These are phyloP conservation scores for Thamnophis sirtalis DNA, from an alignment of 2,113 vertebrate species.

Conservation along the genomic window DNA sequence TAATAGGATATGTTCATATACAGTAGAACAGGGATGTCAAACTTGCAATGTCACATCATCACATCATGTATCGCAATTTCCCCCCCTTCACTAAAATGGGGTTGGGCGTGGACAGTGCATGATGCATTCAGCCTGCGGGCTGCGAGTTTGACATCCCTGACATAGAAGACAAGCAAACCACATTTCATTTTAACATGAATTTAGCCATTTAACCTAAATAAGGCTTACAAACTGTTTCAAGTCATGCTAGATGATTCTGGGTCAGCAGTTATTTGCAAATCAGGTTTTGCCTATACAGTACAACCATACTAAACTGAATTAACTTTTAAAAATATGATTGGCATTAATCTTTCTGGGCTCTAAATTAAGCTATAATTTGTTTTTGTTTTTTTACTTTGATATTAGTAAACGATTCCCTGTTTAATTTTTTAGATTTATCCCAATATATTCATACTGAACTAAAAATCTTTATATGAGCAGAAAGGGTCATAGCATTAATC, in stretches of 20 bases:
- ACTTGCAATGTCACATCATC: too few species aligned
- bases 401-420: neutral
- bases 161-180: neutral
- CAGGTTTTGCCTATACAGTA: neutral
- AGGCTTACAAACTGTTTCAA: neutral
- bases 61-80: too few species aligned
- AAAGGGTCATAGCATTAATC: neutral
- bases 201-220: neutral
- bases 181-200: neutral
- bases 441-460: neutral
- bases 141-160: too few species aligned
- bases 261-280: too few species aligned
- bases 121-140: too few species aligned
- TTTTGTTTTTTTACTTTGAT: neutral
- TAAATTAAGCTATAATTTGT: neutral
- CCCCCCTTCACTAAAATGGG: too few species aligned
- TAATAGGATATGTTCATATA: too few species aligned
- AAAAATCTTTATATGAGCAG: neutral
- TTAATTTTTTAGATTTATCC: neutral
- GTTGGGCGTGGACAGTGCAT: too few species aligned
- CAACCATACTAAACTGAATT: neutral
- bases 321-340: neutral
- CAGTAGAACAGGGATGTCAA: too few species aligned
- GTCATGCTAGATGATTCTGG: neutral
- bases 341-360: neutral